Percentiles rank a stretch among this genome's conserved stretches.
phyloP scores from a whole-genome alignment of 2,113 vertebrate genomes.

The Tiliqua scincoides region DNA sequence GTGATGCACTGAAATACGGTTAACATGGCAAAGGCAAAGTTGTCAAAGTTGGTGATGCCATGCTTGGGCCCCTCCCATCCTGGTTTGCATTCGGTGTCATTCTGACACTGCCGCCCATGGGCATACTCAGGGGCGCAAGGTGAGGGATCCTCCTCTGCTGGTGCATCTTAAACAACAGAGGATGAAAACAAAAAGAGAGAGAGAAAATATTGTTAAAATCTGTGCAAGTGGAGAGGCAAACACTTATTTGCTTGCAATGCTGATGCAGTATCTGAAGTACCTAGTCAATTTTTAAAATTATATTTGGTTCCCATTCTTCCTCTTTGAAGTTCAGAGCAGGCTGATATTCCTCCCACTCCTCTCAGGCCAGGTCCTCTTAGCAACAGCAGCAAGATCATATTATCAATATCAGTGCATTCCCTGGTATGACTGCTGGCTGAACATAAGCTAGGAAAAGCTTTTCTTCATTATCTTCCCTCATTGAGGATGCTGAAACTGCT shows the following conservation, averaged over 20 bases:
- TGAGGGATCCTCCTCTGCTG: conserved; percentile 89
- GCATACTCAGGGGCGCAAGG: conserved; percentile 87
- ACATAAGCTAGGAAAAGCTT: background rate
- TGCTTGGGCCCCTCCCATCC: conserved; percentile 97
- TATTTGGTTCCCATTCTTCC: background rate
- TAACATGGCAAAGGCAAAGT: conserved; percentile 98
- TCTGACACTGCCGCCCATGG: conserved; percentile 91
- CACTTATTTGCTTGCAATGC: background rate
- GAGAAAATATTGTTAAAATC: background rate
- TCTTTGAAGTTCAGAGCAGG: background rate
- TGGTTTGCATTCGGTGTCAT: conserved; percentile 84
- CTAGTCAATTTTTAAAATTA: background rate
- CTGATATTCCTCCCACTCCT: background rate
- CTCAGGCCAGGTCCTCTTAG: background rate
- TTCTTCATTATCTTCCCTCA: background rate
- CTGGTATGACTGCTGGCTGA: background rate
- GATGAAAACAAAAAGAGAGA: conserved; percentile 4
- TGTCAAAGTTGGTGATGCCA: conserved; percentile 99
- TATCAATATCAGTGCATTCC: background rate
- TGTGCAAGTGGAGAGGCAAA: accelerated
- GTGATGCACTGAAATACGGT: conserved; percentile 99
- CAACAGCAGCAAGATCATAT: background rate
- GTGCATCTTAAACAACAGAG: conserved; percentile 68
- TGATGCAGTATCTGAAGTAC: background rate
- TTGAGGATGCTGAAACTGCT: background rate